Evolutionary conservation across 2,113 vertebrate genomes (phyloP).

Genomic region (Melanotaenia duboulayi): DNA sequence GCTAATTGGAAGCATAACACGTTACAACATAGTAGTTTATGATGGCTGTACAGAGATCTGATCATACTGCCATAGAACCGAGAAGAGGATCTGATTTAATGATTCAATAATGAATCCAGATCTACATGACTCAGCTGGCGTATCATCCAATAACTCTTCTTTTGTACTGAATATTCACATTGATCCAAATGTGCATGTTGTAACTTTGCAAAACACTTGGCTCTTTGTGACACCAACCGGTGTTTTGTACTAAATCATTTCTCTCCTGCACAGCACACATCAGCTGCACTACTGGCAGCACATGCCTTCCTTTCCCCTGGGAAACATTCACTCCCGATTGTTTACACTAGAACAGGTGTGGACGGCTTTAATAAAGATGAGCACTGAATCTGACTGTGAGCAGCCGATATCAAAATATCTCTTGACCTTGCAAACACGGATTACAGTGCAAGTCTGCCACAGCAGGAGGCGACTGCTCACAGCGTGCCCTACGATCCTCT

Average conservation of each 20-base stretch:
- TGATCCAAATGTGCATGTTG: no score
- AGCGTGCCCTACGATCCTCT: slow-evolving; percentile 33
- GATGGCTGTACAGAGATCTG: neutral
- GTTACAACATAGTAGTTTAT: neutral
- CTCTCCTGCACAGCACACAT: slow-evolving; percentile 5
- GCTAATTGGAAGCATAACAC: neutral
- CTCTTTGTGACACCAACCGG: neutral
- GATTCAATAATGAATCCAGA: no score
- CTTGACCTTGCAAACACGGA: slow-evolving; percentile 69
- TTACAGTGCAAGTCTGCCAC: slow-evolving; percentile 64
- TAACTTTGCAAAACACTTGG: no score
- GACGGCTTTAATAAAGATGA: slow-evolving; percentile 65
- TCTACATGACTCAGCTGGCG: neutral
- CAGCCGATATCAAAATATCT: slow-evolving; percentile 68
- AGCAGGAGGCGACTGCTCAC: slow-evolving; percentile 51
- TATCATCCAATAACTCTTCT: neutral
- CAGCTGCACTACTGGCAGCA: slow-evolving; percentile 3
- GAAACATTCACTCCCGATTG: slow-evolving; percentile 41
- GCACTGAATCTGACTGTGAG: slow-evolving; percentile 55
- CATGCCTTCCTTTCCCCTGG: slow-evolving; percentile 6
- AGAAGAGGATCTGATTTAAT: neutral
- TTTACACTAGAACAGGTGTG: slow-evolving; percentile 72
- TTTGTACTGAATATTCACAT: no score
- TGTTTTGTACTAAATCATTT: neutral
- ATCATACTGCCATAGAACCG: neutral